Evolutionary conservation across 1,140 invertebrate species (phyloP).

Genomic region (Dryas iulia): DNA sequence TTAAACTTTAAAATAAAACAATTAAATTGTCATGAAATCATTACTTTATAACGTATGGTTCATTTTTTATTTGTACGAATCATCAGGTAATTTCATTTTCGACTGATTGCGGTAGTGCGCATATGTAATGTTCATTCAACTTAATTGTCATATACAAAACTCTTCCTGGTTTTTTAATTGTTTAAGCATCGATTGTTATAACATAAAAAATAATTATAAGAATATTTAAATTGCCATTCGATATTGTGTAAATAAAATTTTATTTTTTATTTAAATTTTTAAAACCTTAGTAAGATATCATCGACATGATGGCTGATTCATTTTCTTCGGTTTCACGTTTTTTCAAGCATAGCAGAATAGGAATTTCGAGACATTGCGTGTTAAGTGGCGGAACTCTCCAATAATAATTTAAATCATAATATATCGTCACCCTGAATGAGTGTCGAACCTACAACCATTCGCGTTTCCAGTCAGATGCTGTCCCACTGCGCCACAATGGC

Average conservation of each 20-base stretch:
- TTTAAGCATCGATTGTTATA: neutral
- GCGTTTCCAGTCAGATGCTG: no score
- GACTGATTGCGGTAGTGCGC: neutral
- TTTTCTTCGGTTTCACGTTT: no score
- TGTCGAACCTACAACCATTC: no score
- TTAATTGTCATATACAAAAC: slow-evolving; percentile 2
- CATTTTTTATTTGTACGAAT: slow-evolving; percentile 12
- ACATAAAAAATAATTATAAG: neutral
- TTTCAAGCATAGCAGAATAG: no score
- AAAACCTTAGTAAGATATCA: no score
- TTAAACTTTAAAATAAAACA: slow-evolving; percentile 19
- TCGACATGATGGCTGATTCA: no score
- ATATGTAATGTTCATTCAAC: neutral
- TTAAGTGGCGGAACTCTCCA: no score
- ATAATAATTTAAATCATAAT: no score
- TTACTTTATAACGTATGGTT: slow-evolving; percentile 13
- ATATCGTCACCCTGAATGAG: no score
- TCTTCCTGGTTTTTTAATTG: slow-evolving; percentile 1
- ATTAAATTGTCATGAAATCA: slow-evolving; percentile 27
- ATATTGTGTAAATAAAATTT: neutral
- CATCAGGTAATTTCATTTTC: slow-evolving; percentile 20
- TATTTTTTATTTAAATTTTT: no score
- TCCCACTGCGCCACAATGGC: no score
- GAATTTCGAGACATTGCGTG: no score
- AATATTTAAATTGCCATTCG: neutral